Percentiles rank a stretch among this genome's conserved stretches.
Conservation (phyloP, 2,797 vertebrate genomes). For the Eulemur coronatus region DNA sequence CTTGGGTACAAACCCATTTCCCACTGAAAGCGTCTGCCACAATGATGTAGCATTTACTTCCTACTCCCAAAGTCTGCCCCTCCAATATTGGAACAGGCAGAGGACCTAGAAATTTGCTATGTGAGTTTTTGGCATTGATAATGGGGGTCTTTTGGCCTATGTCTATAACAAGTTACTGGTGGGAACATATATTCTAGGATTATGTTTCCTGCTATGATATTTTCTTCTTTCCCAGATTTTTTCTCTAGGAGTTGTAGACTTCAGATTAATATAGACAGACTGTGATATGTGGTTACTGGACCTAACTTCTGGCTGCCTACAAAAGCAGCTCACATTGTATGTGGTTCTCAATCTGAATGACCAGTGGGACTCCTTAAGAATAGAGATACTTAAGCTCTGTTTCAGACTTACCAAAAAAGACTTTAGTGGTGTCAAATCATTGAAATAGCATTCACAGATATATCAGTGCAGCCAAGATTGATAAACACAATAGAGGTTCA, state of each 20-base stretch:
- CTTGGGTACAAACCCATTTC: background rate
- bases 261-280: background rate
- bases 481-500: background rate
- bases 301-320: background rate
- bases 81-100: background rate
- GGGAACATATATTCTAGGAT: background rate
- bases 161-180: background rate
- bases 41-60: background rate
- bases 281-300: background rate
- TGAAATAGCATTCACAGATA: background rate
- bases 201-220: background rate
- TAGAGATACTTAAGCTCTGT: background rate
- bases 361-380: background rate
- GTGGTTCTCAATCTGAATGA: background rate
- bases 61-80: background rate
- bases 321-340: background rate
- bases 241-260: background rate
- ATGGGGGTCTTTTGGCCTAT: background rate
- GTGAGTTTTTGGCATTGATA: background rate
- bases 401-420: background rate
- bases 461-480: background rate
- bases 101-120: background rate
- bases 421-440: background rate
- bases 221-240: background rate
- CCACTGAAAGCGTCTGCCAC: background rate